Percentiles rank a stretch among this genome's conserved stretches.
phyloP scores from a whole-genome alignment of 2,888 invertebrate genomes.

The Agrochola litura region DNA sequence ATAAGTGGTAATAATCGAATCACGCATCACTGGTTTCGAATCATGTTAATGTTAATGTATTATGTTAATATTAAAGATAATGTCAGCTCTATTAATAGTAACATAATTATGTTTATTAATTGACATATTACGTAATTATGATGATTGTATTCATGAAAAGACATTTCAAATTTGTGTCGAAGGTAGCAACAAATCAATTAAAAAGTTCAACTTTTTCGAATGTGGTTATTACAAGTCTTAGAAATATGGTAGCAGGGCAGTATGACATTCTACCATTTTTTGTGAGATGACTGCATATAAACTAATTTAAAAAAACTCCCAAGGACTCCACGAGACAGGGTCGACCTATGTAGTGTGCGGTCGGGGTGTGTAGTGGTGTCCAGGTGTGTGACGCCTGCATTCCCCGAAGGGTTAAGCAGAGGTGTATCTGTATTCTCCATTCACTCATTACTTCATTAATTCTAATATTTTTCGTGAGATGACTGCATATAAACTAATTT shows the following conservation, averaged over 20 bases:
- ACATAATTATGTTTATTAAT: constrained; percentile 5
- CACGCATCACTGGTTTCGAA: constrained; percentile 30
- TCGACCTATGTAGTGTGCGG: too few relatives aligned
- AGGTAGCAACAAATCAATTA: neutral
- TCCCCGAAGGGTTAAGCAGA: too few relatives aligned
- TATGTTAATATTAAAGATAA: constrained; percentile 21
- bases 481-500: too few relatives aligned
- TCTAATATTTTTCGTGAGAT: too few relatives aligned
- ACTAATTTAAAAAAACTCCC: too few relatives aligned
- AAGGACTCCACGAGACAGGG: too few relatives aligned
- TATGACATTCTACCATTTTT: neutral
- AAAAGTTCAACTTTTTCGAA: neutral
- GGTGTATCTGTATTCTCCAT: too few relatives aligned
- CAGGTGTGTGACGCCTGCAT: too few relatives aligned
- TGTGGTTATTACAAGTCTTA: neutral
- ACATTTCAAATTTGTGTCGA: neutral
- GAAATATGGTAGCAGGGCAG: neutral
- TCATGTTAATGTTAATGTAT: constrained; percentile 15
- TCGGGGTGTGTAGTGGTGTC: too few relatives aligned
- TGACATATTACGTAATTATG: neutral
- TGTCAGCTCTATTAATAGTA: constrained; percentile 21
- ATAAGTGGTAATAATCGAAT: constrained; percentile 31
- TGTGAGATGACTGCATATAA: too few relatives aligned
- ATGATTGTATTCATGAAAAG: neutral
- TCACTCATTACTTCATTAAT: too few relatives aligned